phyloP scores from a whole-genome alignment of 2,113 vertebrate genomes.

The Trachemys scripta region DNA sequence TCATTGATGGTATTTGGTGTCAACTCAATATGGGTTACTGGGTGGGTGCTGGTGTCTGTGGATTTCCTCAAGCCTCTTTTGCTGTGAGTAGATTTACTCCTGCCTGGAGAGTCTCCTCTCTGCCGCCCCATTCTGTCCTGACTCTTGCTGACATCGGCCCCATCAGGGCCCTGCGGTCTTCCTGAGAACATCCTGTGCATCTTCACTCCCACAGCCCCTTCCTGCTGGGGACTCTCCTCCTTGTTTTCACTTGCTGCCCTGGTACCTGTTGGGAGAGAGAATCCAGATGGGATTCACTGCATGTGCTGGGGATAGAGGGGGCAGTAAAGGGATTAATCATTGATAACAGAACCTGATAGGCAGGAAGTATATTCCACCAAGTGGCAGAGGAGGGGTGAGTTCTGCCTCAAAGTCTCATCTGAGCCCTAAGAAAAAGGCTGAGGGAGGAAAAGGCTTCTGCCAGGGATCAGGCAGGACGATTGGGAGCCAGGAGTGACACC shows the following conservation, averaged over 20 bases:
- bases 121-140: neutral
- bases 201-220: neutral
- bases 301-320: neutral
- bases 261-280: neutral
- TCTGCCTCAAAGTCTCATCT: neutral
- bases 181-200: neutral
- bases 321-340: neutral
- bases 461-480: neutral
- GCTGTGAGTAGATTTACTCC: neutral
- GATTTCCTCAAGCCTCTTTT: neutral
- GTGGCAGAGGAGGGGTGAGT: neutral
- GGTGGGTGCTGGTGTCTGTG: neutral
- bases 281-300: neutral
- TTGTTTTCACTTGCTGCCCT: neutral
- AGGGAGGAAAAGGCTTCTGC: neutral
- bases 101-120: neutral
- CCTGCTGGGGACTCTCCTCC: neutral
- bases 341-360: neutral
- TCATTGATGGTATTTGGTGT: conserved; percentile 58
- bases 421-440: neutral
- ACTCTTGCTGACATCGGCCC: neutral
- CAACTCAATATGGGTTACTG: neutral
- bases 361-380: neutral
- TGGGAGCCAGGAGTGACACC: too few species aligned
- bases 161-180: neutral